Percentiles rank a stretch among this genome's conserved stretches.
Conservation (phyloP, 2,113 vertebrate genomes). For the Aspidoscelis tigris region DNA sequence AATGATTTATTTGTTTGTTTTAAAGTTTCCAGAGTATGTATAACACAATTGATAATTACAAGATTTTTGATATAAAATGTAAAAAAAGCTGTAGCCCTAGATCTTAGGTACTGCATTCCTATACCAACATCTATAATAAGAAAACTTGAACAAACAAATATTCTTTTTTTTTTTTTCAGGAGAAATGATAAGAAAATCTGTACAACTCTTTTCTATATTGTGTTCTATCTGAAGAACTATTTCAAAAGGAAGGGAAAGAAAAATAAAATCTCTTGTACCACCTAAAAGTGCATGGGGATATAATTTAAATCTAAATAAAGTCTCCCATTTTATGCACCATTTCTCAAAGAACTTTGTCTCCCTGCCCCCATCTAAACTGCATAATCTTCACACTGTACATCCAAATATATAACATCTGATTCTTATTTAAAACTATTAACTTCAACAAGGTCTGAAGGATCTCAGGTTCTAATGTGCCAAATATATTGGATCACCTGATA, state of each 20-base stretch:
- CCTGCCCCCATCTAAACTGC: background rate
- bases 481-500: background rate
- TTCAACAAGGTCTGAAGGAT: constrained; percentile 14
- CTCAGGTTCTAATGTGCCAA: background rate
- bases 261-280: background rate
- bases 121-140: too few relatives aligned
- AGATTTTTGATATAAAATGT: too few relatives aligned
- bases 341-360: background rate
- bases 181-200: too few relatives aligned
- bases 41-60: too few relatives aligned
- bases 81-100: too few relatives aligned
- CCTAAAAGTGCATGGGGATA: background rate
- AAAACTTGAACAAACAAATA: too few relatives aligned
- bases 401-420: background rate
- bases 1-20: too few relatives aligned
- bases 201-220: too few relatives aligned
- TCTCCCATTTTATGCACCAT: background rate
- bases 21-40: too few relatives aligned
- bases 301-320: background rate
- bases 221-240: background rate
- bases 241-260: background rate
- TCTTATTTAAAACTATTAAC: background rate
- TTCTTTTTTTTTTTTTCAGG: too few relatives aligned
- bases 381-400: background rate
- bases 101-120: too few relatives aligned